Evolutionary conservation across 92 coral and sea anemone genomes (phyloP).

Genomic region (Umimayanthus kanabou): DNA sequence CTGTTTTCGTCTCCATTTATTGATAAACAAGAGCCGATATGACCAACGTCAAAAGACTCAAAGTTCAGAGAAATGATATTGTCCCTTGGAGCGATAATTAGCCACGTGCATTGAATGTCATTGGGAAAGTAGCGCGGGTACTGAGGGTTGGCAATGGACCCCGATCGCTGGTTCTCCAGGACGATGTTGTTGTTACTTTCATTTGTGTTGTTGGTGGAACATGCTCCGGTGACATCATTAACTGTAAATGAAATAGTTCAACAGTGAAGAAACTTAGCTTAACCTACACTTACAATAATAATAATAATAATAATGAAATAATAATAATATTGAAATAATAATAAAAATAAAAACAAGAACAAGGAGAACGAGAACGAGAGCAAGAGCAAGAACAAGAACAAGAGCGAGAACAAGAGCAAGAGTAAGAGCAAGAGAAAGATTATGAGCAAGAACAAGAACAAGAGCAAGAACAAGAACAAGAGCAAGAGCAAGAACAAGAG

Average conservation of each 20-base stretch:
- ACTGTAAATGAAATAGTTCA: background rate
- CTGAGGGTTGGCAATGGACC: conserved; percentile 17
- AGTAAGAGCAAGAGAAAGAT: too few relatives aligned
- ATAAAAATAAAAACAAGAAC: too few relatives aligned
- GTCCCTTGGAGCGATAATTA: conserved; percentile 27
- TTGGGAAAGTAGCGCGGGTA: conserved; percentile 23
- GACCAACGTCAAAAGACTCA: conserved; percentile 33
- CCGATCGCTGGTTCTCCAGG: conserved; percentile 25
- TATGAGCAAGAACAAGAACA: too few relatives aligned
- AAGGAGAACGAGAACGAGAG: too few relatives aligned
- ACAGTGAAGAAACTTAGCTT: background rate
- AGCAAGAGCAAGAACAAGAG: too few relatives aligned
- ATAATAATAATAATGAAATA: too few relatives aligned
- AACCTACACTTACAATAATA: background rate
- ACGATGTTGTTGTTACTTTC: conserved; percentile 2
- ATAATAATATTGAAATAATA: too few relatives aligned
- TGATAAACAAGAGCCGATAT: conserved; percentile 28
- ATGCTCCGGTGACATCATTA: background rate
- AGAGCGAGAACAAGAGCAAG: too few relatives aligned
- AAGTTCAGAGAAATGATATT: conserved; percentile 2
- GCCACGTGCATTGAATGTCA: conserved; percentile 33
- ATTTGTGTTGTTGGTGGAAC: conserved; percentile 3
- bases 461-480: background rate
- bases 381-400: too few relatives aligned
- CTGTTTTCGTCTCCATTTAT: conserved; percentile 3